A percentile compares a stretch with the other conserved stretches of the same genome.
Evolutionary conservation across 1,140 invertebrate genomes (phyloP).

Genomic region (Eumeta japonica): DNA sequence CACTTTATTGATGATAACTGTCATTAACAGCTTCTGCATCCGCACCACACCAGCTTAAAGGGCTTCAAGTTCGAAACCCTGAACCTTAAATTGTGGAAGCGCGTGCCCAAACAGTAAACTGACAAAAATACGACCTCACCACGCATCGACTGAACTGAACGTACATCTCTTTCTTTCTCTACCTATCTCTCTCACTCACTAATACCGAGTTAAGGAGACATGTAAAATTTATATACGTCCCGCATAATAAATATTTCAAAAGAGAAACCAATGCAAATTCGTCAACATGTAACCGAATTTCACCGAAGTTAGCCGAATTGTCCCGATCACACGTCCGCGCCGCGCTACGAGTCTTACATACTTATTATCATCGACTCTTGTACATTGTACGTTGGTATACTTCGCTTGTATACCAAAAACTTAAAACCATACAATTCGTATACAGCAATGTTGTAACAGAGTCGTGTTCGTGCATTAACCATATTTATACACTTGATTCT

Average conservation of each 20-base stretch:
- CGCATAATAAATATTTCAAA: constrained; percentile 33
- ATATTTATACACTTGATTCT: constrained; percentile 50
- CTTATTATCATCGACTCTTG: constrained; percentile 41
- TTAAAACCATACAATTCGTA: too few species aligned
- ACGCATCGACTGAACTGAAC: too few species aligned
- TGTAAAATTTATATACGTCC: constrained; percentile 2
- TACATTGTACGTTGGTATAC: constrained; percentile 39
- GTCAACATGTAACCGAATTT: constrained; percentile 34
- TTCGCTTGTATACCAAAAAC: too few species aligned
- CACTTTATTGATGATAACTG: too few species aligned
- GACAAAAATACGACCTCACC: too few species aligned
- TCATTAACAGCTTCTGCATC: too few species aligned
- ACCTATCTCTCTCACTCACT: constrained; percentile 20
- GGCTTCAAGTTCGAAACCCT: constrained; percentile 8
- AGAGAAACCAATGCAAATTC: constrained; percentile 40
- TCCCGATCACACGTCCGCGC: constrained; percentile 43
- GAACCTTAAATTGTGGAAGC: too few species aligned
- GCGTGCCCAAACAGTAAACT: too few species aligned
- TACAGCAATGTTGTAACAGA: too few species aligned
- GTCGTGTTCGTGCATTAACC: constrained; percentile 46
- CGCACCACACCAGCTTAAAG: too few species aligned
- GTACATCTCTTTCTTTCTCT: constrained; percentile 19
- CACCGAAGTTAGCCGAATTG: constrained; percentile 49
- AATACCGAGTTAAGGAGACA: constrained; percentile 2
- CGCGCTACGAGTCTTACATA: constrained; percentile 52